Evolutionary conservation across 2,888 invertebrate species (phyloP).

Genomic region (Pristionchus japonicus): DNA sequence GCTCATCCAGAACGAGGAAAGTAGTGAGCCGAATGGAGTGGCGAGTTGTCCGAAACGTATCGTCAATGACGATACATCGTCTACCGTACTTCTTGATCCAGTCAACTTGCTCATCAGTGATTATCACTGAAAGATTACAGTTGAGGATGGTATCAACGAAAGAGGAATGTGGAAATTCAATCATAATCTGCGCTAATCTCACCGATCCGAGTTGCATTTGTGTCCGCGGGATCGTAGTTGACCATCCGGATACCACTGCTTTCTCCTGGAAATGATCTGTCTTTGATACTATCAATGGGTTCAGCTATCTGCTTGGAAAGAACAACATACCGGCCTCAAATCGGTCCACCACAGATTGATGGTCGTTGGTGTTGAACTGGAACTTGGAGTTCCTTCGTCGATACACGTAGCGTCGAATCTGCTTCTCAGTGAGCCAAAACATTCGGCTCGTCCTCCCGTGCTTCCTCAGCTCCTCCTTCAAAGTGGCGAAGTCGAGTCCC

Average conservation of each 20-base stretch:
- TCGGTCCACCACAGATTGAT: not conserved
- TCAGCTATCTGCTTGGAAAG: not conserved
- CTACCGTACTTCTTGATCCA: not conserved
- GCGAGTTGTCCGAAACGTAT: not conserved
- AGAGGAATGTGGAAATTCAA: too few species aligned
- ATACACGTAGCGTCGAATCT: too few species aligned
- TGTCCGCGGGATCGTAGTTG: not conserved
- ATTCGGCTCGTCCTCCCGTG: not conserved
- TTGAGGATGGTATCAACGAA: too few species aligned
- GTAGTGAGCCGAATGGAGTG: not conserved
- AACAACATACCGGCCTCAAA: not conserved
- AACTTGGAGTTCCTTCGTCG: not conserved
- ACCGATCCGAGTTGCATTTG: not conserved
- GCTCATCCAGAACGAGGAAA: not conserved
- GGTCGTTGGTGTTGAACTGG: not conserved
- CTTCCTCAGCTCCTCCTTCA: not conserved
- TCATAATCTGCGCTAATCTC: not conserved
- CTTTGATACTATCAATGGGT: not conserved
- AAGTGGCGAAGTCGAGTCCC: too few species aligned
- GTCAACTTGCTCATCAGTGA: not conserved
- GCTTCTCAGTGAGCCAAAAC: too few species aligned
- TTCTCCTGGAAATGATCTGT: not conserved
- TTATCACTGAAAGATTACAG: not conserved
- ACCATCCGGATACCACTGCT: not conserved
- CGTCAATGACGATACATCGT: not conserved